Evolutionary conservation across 1,140 invertebrate species (phyloP).

Genomic region (Drosophila parvula): DNA sequence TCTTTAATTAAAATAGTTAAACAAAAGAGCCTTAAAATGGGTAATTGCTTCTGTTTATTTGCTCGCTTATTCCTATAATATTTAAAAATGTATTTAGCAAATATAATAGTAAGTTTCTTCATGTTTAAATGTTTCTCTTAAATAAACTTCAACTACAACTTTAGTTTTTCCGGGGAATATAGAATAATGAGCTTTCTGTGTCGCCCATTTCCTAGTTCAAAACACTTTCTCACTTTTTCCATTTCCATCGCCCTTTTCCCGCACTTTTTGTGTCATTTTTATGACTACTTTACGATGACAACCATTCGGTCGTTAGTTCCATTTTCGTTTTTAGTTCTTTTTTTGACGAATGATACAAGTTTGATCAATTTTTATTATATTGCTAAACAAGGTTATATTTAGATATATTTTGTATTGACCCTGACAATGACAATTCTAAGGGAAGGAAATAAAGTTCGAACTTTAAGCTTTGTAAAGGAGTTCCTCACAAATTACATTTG

Average conservation of each 20-base stretch:
- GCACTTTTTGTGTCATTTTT: slow-evolving; percentile 42
- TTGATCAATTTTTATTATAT: slow-evolving; percentile 72
- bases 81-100: too few species aligned
- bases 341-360: slow-evolving; percentile 58
- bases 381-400: slow-evolving; percentile 14
- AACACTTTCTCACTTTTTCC: background rate
- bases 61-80: too few species aligned
- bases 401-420: slow-evolving; percentile 21
- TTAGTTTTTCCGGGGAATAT: background rate
- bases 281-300: slow-evolving; percentile 68
- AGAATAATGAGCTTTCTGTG: slow-evolving; percentile 2
- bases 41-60: too few species aligned
- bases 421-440: slow-evolving; percentile 46
- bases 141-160: background rate
- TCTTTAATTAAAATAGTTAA: too few species aligned
- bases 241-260: background rate
- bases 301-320: slow-evolving; percentile 47
- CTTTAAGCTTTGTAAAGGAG: slow-evolving; percentile 11
- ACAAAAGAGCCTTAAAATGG: too few species aligned
- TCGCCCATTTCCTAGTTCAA: background rate
- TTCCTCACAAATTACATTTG: slow-evolving; percentile 6
- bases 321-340: slow-evolving; percentile 27
- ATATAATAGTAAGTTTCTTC: too few species aligned
- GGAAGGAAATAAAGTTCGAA: slow-evolving; percentile 32
- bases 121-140: background rate